Percentiles rank a stretch among this genome's conserved stretches.
Evolutionary conservation across 2,113 vertebrate species (phyloP).

Genomic region (Ptychochromis oligacanthus): DNA sequence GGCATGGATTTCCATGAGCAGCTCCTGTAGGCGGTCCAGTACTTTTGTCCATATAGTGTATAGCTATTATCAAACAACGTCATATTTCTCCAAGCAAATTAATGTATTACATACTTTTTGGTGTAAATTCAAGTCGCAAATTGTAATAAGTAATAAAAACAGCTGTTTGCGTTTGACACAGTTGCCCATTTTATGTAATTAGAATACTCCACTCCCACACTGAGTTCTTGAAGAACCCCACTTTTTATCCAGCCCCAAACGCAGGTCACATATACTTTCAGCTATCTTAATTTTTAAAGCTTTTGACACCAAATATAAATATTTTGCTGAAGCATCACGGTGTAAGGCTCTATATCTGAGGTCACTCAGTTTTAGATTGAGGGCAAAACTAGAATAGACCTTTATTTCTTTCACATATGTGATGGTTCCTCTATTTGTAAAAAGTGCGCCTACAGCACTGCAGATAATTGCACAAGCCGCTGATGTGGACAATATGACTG

Average conservation of each 20-base stretch:
- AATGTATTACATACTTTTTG: background rate
- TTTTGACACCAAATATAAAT: background rate
- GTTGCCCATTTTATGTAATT: background rate
- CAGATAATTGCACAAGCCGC: background rate
- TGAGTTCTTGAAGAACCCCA: background rate
- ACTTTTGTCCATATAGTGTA: background rate
- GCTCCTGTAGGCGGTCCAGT: background rate
- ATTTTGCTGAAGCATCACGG: background rate
- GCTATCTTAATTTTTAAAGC: background rate
- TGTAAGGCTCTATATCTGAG: background rate
- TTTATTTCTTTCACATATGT: background rate
- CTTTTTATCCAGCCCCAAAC: background rate
- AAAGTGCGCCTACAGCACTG: background rate
- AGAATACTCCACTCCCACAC: background rate
- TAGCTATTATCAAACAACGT: background rate
- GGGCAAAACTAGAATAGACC: background rate
- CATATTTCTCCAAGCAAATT: background rate
- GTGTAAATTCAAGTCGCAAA: background rate
- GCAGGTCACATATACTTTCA: background rate
- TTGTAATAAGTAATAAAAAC: background rate
- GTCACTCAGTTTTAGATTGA: background rate
- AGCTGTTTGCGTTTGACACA: too few species aligned
- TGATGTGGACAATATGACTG: conserved; percentile 12
- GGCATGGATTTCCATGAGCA: background rate
- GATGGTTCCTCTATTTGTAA: background rate